phyloP scores from a whole-genome alignment of 1,140 invertebrate species.

The Subanguina moxae region DNA sequence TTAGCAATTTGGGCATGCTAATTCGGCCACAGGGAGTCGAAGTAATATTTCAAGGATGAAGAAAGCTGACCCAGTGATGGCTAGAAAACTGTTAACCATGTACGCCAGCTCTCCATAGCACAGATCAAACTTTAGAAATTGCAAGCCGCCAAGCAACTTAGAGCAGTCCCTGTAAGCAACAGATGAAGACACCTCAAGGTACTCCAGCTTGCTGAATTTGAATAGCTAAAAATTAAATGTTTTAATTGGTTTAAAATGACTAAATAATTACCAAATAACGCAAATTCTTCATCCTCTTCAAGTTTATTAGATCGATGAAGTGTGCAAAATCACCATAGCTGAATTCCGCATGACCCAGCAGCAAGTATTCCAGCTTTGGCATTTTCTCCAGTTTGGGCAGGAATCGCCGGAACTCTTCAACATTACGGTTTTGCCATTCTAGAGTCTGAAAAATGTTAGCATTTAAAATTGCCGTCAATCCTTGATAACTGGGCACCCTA shows the following conservation, averaged over 20 bases:
- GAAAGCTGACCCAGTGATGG: constrained; percentile 14
- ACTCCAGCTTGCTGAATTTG: constrained; percentile 29
- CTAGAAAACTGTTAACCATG: constrained; percentile 19
- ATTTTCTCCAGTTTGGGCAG: constrained; percentile 20
- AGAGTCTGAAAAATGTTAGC: constrained; percentile 3
- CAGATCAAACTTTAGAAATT: constrained; percentile 23
- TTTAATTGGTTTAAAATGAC: constrained; percentile 3
- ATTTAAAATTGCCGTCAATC: constrained; percentile 9
- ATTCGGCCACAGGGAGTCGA: no score
- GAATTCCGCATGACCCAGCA: constrained; percentile 28
- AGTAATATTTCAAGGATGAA: no score
- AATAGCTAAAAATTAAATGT: constrained; percentile 15
- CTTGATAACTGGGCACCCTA: no score
- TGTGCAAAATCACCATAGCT: not conserved
- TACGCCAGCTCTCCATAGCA: constrained; percentile 24
- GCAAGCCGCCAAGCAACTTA: not conserved
- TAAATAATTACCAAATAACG: constrained; percentile 23
- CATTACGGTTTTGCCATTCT: constrained; percentile 23
- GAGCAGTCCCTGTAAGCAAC: no score
- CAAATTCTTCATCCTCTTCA: not conserved
- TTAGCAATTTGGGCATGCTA: no score
- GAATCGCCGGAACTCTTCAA: constrained; percentile 6
- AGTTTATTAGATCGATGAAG: not conserved
- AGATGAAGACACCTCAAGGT: not conserved
- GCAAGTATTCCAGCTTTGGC: not conserved